phyloP scores from a whole-genome alignment of 2,113 vertebrate genomes.

The Mus musculus region GRCm39 chr17:27081501-27082000 shows the following conservation, averaged over 20 bases:
- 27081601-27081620: not conserved
- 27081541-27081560: not conserved
- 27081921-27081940: not conserved
- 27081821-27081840: not conserved
- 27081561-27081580: not conserved
- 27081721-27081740: not conserved
- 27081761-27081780: not conserved
- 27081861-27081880: not conserved
- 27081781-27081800: not conserved
- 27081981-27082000: not conserved
- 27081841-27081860: not conserved
- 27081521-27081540: not conserved
- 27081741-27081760: not conserved
- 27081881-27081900: not conserved
- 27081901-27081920: not conserved
- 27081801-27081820: not conserved
- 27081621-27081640: not conserved
- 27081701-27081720: not conserved
- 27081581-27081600: not conserved
- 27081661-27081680: not conserved
- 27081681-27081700: not conserved
- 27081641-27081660: not conserved
- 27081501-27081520: not conserved
- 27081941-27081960: not conserved
- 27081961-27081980: not conserved